Base-by-base conservation (phyloP, 2,888 invertebrate species). In the Ophion ellenae region DNA sequence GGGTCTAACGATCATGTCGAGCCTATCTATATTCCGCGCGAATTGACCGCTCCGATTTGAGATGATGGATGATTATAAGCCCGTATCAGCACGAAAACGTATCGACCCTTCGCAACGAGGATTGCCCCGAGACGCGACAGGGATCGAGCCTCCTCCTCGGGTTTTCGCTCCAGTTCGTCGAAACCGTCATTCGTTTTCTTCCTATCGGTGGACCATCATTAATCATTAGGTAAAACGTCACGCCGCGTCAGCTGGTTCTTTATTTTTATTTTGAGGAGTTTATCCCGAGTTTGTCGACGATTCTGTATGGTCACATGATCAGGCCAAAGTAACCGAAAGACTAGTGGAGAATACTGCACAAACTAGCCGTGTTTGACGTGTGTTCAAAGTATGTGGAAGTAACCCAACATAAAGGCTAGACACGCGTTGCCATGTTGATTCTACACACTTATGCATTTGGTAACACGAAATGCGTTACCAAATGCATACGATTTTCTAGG, bases 41-140 rank as follows among this genome's bases (percentile, higher is more conserved):
- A 66, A 80, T 73, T 73, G 80, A 66, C 73, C 40, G 40, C 64
- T 24, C 71, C 66, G 66, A 80, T 73, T 66, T 24, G 24, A 36
- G 66, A 80, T 80, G 80, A 80, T 80, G 73, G 80, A 80, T 80
- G 73, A 11, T 64, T 53, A 40, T n/a, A 36, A 66, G 66, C 80
- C 24, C 57, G 1, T 57, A 57, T 57, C 57, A 40, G 57, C 14
- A 17, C n/a, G 61, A 45, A 74, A 63, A 63, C 24, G 45, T 63
- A 57, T 63, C 63, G 45, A 45, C 74, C 61, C 14, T 74, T 45
- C 61, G 10, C 24, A n/a, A 59, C 36, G 17, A 10, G 59, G 59
- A 20, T 59, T 36, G 40, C 73, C 73, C 73, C 59, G 45, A 24
- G 61, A 74, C 40, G 32, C 40, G 11, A 40, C 11, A 74, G 63